Evolutionary conservation across 2,888 invertebrate genomes (phyloP), one percentile per base, ranked within the genome.

Genomic region (Nomada goodeniana): DNA sequence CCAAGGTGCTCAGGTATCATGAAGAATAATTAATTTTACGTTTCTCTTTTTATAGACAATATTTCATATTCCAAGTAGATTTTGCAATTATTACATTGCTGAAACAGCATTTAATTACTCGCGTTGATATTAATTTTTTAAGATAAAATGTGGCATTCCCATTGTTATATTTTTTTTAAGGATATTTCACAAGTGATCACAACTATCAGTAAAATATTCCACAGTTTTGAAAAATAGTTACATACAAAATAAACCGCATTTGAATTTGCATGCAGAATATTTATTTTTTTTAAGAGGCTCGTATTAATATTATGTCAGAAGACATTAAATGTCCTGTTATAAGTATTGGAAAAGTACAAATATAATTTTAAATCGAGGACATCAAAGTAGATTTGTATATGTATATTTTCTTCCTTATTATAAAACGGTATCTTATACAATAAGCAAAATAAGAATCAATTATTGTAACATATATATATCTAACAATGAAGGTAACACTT

Each of bases 1-100:
- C 76, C 63, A 83, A 86, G 10, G 55, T 86, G 11, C 60, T 83
- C 50, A 65, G 75, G 68, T 64, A 73, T 63, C 68, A 68, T 15
- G 52, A 63, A 47, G 73, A 69, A 18, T 79, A 73, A 69, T 67
- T 15, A n/a, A 57, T 76, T 57, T 65, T 26, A 0, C 68, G 44
- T 5, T 26, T 55, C 42, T 60, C 18, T 61, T 47, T 72, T 50
- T 42, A 52, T 57, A 4, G 36, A 61, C 47, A 50, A 13, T 55
- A 36, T 68, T 42, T 64, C 44, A 74, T 67, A 74, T 78, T 78
- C 67, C 61, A 67, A 9, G 13, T 7, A 29, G n/a, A 36, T 36
- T 36, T 36, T 36, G 36, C 36, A 47, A 47, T 36, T n/a, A 13
- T 80, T 57, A 7, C 79, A 79, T 80, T 79, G 23, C 44, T 4